A percentile compares a stretch with the other conserved stretches of the same genome.
Conservation (phyloP, 2,797 vertebrate genomes). For the Jordanella pulchra region DNA sequence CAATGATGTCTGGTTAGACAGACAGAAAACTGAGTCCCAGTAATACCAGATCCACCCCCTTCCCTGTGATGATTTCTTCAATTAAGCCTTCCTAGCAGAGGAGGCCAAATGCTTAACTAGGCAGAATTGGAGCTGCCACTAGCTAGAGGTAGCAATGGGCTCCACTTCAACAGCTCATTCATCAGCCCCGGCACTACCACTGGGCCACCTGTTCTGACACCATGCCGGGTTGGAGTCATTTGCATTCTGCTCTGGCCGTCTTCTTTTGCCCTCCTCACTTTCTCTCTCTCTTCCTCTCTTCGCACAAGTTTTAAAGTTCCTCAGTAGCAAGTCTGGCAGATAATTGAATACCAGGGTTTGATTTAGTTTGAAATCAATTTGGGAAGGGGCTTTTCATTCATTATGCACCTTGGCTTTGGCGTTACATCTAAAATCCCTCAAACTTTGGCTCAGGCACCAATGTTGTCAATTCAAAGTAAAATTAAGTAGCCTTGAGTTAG, state of each 20-base stretch:
- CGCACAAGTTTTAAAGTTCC: constrained; percentile 77
- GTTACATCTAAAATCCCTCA: constrained; percentile 76
- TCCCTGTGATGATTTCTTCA: constrained; percentile 78
- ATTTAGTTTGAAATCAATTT: constrained; percentile 83
- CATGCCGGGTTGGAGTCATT: constrained; percentile 71
- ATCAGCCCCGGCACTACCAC: constrained; percentile 74
- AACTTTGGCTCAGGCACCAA: constrained; percentile 72
- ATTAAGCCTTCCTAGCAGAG: constrained; percentile 74
- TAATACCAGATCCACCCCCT: constrained; percentile 64
- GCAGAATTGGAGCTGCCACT: constrained; percentile 79
- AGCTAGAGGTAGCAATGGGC: constrained; percentile 76
- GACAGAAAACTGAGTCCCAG: constrained; percentile 66
- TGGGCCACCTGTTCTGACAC: constrained; percentile 80
- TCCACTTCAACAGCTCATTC: constrained; percentile 80
- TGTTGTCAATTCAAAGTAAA: constrained; percentile 73
- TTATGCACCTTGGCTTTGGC: constrained; percentile 78
- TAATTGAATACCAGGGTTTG: constrained; percentile 80
- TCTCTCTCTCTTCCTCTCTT: constrained; percentile 50
- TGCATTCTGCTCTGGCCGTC: constrained; percentile 69
- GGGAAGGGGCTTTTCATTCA: constrained; percentile 82
- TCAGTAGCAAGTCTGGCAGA: constrained; percentile 73
- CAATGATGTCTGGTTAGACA: constrained; percentile 65
- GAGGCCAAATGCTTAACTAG: constrained; percentile 77
- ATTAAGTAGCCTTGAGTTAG: constrained; percentile 66
- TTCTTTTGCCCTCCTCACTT: constrained; percentile 44